A percentile compares a stretch with the other conserved stretches of the same genome.
phyloP scores from a whole-genome alignment of 2,888 invertebrate genomes.

The Acanthosepion esculentum region DNA sequence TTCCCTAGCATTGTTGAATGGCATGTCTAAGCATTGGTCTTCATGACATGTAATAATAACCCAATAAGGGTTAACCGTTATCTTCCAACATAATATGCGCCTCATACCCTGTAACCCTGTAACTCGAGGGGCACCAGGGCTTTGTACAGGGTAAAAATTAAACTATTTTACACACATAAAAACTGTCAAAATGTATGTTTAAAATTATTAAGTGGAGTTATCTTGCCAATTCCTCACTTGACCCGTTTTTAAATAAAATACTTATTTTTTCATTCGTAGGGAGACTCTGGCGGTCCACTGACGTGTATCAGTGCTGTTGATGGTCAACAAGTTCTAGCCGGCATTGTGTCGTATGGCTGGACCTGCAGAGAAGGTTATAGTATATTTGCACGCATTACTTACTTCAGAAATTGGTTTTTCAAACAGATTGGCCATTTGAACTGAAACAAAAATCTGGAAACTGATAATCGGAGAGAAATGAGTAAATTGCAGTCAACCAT shows the following conservation, averaged over 20 bases:
- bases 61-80: too few relatives aligned
- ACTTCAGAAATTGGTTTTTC: not conserved
- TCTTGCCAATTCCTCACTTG: not conserved
- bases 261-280: constrained; percentile 55
- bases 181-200: too few relatives aligned
- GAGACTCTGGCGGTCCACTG: constrained; percentile 72
- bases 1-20: too few relatives aligned
- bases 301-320: constrained; percentile 60
- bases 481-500: not conserved
- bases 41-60: too few relatives aligned
- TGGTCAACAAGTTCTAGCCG: constrained; percentile 65
- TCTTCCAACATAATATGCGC: too few relatives aligned
- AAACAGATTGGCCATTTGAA: not conserved
- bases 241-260: not conserved
- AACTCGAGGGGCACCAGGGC: too few relatives aligned
- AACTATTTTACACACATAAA: too few relatives aligned
- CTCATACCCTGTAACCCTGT: too few relatives aligned
- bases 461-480: not conserved
- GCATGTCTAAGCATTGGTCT: too few relatives aligned
- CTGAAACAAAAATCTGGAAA: not conserved
- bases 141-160: too few relatives aligned
- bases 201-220: not conserved
- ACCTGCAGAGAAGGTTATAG: constrained; percentile 59
- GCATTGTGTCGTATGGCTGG: constrained; percentile 70
- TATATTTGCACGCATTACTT: not conserved